A percentile compares a stretch with the other conserved stretches of the same genome.
phyloP scores from a whole-genome alignment of 2,113 vertebrate species.

The Shinisaurus crocodilurus region DNA sequence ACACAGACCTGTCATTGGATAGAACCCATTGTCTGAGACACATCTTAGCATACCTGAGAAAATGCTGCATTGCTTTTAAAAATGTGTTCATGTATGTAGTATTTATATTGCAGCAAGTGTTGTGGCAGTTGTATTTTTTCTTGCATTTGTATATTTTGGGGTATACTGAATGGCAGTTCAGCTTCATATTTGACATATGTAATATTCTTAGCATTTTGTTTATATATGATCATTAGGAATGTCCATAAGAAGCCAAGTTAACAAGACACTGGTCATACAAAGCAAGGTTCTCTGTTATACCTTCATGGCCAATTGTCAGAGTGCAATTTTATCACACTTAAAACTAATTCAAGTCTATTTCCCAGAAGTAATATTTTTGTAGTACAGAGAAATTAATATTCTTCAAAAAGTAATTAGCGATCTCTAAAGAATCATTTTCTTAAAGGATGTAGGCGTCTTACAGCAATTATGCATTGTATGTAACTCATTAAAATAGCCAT shows the following conservation, averaged over 20 bases:
- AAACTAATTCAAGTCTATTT: conserved; percentile 70
- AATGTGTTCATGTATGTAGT: background rate
- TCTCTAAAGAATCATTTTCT: conserved; percentile 73
- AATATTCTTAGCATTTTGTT: conserved; percentile 58
- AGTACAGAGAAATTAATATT: conserved; percentile 75
- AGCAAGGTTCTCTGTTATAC: conserved; percentile 54
- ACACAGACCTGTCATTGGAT: background rate
- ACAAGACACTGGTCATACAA: conserved; percentile 61
- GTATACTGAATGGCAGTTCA: background rate
- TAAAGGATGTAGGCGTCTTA: conserved; percentile 68
- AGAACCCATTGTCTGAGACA: background rate
- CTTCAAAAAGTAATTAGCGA: conserved; percentile 74
- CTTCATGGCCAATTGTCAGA: conserved; percentile 70
- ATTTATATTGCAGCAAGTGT: background rate
- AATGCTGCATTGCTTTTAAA: background rate
- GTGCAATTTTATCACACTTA: conserved; percentile 73
- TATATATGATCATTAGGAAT: conserved; percentile 58
- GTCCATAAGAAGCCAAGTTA: conserved; percentile 48
- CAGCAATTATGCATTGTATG: conserved; percentile 63
- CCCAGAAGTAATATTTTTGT: conserved; percentile 69
- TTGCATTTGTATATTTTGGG: background rate
- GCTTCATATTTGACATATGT: background rate
- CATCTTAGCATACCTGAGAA: background rate
- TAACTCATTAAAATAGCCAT: conserved; percentile 70
- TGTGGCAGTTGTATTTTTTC: background rate